Base-by-base conservation (phyloP, 2,797 vertebrate genomes). In the Cetoscarus ocellatus region DNA sequence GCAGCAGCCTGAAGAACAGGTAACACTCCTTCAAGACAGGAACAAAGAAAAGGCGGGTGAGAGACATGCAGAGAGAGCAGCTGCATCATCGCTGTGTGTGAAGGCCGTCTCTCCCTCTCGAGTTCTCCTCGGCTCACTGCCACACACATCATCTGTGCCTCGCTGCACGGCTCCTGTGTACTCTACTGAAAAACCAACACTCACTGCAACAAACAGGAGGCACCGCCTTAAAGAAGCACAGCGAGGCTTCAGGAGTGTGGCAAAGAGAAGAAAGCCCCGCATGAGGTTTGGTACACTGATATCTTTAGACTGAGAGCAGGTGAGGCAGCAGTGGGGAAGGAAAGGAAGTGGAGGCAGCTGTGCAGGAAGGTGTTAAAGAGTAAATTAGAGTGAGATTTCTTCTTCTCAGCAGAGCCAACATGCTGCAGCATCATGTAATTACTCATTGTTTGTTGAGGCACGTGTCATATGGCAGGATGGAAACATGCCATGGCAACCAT, bases 331-430 rank as follows among this genome's bases (percentile, higher is more conserved):
- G 15, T 3, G 3, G 80, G 86, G 79, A 78, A 82, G 79, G 79
- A 44, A 81, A 84, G 61, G 45, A 65, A 66, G 61, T 79, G 64
- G 79, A 67, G 48, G 43, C 9, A 42, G 56, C 54, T 50, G 54
- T 61, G 53, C 61, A 84, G 79, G 79, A 78, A 85, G 83, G 74
- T 73, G 40, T 59, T 60, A 49, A 59, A 36, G 66, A 60, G 27
- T 67, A 43, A 54, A 3, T 14, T 54, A 61, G 80, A 69, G 42
- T 27, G 27, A 27, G 27, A 27, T 27, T 27, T 48, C 10, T 38
- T 62, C 38, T 5, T 17, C 38, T 57, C 56, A 73, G 62, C 58
- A 38, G 7, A 67, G 66, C 44, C 17, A 10, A 38, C 44, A 13
- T 18, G 40, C 9, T 39, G 14, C 9, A n/a, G 15, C 3, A 18